phyloP scores from a whole-genome alignment of 2,113 vertebrate genomes.

The Xiphophorus couchianus region DNA sequence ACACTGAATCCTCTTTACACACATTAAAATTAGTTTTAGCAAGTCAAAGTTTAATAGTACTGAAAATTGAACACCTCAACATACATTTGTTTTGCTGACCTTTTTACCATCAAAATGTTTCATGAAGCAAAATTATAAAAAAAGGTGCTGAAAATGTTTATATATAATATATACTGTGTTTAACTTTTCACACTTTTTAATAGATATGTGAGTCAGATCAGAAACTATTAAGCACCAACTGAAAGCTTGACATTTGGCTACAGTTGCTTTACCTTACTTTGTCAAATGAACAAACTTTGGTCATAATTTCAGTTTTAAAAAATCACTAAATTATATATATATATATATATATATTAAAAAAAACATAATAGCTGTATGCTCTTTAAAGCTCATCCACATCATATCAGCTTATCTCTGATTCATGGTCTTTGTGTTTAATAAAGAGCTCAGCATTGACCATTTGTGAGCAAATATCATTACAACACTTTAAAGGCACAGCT shows the following conservation, averaged over 20 bases:
- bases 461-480: slow-evolving; percentile 10
- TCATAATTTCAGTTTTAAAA: not conserved
- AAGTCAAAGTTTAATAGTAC: not conserved
- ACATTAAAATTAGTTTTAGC: not conserved
- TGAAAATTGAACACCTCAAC: no score
- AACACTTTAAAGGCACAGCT: slow-evolving; percentile 27
- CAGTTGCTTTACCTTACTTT: not conserved
- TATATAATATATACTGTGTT: not conserved
- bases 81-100: not conserved
- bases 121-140: not conserved
- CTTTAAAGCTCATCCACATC: not conserved
- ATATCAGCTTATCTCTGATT: not conserved
- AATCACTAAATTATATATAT: no score
- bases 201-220: not conserved
- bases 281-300: not conserved
- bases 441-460: not conserved
- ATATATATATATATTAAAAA: no score
- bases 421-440: not conserved
- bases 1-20: not conserved
- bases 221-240: not conserved
- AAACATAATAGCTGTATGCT: no score
- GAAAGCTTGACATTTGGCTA: not conserved
- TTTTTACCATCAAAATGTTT: not conserved
- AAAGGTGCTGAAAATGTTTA: not conserved
- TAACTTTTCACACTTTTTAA: no score